phyloP scores from a whole-genome alignment of 2,113 vertebrate species.

The Syrmaticus mikado region DNA sequence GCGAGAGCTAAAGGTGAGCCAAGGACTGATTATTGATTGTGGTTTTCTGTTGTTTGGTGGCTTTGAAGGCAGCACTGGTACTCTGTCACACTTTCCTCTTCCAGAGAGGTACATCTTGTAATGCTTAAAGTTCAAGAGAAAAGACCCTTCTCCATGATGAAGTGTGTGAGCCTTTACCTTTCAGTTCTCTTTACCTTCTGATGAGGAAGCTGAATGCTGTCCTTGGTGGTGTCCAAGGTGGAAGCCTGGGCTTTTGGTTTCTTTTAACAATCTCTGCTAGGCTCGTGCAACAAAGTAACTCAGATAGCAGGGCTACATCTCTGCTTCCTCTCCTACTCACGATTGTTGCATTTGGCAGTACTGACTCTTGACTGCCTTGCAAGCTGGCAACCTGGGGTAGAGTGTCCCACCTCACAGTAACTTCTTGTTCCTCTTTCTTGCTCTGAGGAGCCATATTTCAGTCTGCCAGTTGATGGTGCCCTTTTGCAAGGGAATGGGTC shows the following conservation, averaged over 20 bases:
- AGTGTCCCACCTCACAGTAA: background rate
- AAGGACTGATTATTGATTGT: background rate
- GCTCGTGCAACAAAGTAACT: background rate
- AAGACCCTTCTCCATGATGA: background rate
- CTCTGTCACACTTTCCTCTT: conserved; percentile 38
- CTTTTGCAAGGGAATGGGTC: fast-evolving
- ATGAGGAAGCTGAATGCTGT: fast-evolving
- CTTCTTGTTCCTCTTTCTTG: background rate
- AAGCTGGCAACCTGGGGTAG: background rate
- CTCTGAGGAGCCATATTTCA: fast-evolving
- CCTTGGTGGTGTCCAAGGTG: background rate
- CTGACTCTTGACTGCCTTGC: background rate
- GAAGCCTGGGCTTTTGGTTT: background rate
- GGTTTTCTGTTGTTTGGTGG: background rate
- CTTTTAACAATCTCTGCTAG: background rate
- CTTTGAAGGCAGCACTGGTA: background rate
- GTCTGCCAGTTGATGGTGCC: background rate
- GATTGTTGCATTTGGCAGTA: fast-evolving
- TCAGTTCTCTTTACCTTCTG: background rate
- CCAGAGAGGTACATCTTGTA: conserved; percentile 10
- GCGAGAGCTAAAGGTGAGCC: conserved; percentile 91
- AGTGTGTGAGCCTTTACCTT: conserved; percentile 17
- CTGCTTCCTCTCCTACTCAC: fast-evolving
- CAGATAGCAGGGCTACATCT: background rate
- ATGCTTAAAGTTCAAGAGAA: conserved; percentile 51